phyloP scores from a whole-genome alignment of 1,140 invertebrate genomes.

The Aphis craccivora region DNA sequence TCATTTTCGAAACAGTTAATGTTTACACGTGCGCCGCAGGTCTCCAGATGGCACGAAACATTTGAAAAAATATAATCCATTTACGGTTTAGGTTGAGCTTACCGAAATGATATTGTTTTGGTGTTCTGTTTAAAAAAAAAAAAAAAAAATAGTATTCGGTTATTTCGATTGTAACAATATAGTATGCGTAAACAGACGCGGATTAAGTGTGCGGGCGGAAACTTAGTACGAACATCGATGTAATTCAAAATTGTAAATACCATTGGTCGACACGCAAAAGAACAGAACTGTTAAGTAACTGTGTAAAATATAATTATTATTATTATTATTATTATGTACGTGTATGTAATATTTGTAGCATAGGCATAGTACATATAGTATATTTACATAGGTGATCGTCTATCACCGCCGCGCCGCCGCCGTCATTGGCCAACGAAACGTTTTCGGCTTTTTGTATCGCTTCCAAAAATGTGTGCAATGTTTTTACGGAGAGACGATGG shows the following conservation, averaged over 20 bases:
- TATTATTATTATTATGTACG: neutral
- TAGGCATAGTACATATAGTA: neutral
- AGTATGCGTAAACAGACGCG: neutral
- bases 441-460: neutral
- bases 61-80: neutral
- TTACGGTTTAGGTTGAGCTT: neutral
- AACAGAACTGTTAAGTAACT: neutral
- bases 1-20: neutral
- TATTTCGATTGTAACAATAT: too few species aligned
- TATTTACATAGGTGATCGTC: neutral
- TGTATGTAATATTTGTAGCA: neutral
- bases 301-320: neutral
- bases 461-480: neutral
- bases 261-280: neutral
- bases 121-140: too few species aligned
- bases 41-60: neutral
- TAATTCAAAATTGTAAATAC: neutral
- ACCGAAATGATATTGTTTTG: neutral
- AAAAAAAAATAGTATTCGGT: too few species aligned
- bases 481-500: neutral
- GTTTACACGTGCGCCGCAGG: neutral
- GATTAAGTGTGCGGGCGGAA: neutral
- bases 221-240: neutral
- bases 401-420: too few species aligned
- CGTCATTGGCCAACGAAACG: neutral